A percentile compares a stretch with the other conserved stretches of the same genome.
Evolutionary conservation across 2,797 vertebrate genomes (phyloP).

Genomic region (Zenarchopterus dispar): DNA sequence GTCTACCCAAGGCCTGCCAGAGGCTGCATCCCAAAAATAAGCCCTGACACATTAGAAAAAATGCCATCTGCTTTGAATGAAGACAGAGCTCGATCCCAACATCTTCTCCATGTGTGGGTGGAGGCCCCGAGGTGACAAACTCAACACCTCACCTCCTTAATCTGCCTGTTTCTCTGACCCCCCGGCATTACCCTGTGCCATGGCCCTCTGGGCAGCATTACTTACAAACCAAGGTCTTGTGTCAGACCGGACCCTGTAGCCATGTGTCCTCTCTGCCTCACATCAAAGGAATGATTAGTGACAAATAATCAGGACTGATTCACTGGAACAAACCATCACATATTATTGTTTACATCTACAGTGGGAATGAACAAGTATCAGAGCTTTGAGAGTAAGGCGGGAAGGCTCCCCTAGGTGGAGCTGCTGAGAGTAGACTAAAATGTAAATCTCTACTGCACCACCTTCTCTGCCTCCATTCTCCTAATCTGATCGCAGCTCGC

Average conservation of each 20-base stretch:
- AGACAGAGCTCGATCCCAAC: conserved; percentile 55
- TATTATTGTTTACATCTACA: conserved; percentile 37
- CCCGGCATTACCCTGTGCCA: conserved; percentile 41
- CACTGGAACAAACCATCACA: conserved; percentile 31
- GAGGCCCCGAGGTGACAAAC: conserved; percentile 79
- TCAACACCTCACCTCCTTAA: conserved; percentile 78
- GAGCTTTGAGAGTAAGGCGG: conserved; percentile 7
- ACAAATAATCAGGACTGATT: conserved; percentile 53
- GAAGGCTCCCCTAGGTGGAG: conserved; percentile 74
- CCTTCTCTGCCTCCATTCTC: conserved; percentile 5
- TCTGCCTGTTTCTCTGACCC: conserved; percentile 74
- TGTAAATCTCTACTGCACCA: conserved; percentile 11
- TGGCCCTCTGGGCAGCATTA: conserved; percentile 71
- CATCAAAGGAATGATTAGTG: conserved; percentile 62
- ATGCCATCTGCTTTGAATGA: conserved; percentile 83
- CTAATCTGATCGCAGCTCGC: conserved; percentile 18
- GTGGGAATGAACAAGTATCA: conserved; percentile 9
- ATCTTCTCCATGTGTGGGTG: conserved; percentile 61
- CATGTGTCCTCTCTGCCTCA: conserved; percentile 51
- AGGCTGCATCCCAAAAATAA: conserved; percentile 79
- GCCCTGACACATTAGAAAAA: conserved; percentile 75
- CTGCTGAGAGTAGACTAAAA: conserved; percentile 59
- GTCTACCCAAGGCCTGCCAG: conserved; percentile 76
- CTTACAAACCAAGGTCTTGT: conserved; percentile 55
- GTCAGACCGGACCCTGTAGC: conserved; percentile 65